These are phyloP conservation scores for Loxodonta africana DNA, from an alignment of 2,113 vertebrate species.

Conservation along the genomic window DNA sequence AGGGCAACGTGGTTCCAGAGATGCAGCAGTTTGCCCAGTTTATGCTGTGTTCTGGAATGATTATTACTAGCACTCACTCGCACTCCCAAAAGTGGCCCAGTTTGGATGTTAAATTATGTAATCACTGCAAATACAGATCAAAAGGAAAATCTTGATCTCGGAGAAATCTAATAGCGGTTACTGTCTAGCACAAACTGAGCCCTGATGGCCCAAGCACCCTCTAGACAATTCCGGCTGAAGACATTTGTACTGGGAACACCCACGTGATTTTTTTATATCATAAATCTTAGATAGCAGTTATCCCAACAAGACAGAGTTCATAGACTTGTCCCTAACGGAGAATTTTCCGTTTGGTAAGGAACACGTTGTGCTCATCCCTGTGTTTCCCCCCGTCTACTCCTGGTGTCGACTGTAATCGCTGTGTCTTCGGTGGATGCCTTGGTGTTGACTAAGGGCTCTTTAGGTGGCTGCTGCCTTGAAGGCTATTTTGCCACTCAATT, in stretches of 20 bases:
- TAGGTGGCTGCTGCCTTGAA: background rate
- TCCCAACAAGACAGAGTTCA: background rate
- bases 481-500: background rate
- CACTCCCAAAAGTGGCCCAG: background rate
- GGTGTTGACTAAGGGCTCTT: background rate
- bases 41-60: background rate
- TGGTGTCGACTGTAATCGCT: background rate
- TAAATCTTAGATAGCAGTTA: background rate
- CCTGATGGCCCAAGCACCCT: background rate
- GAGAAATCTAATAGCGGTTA: background rate
- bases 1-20: background rate
- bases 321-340: background rate
- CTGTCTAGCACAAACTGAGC: background rate
- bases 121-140: background rate
- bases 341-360: constrained; percentile 9
- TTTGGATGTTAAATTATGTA: constrained; percentile 8
- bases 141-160: background rate
- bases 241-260: background rate
- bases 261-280: background rate
- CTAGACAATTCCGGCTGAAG: background rate
- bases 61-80: background rate
- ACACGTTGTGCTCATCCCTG: background rate
- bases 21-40: background rate
- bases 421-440: background rate
- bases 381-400: background rate